Evolutionary conservation across 2,113 vertebrate species (phyloP).

Genomic region (Sardina pilchardus): DNA sequence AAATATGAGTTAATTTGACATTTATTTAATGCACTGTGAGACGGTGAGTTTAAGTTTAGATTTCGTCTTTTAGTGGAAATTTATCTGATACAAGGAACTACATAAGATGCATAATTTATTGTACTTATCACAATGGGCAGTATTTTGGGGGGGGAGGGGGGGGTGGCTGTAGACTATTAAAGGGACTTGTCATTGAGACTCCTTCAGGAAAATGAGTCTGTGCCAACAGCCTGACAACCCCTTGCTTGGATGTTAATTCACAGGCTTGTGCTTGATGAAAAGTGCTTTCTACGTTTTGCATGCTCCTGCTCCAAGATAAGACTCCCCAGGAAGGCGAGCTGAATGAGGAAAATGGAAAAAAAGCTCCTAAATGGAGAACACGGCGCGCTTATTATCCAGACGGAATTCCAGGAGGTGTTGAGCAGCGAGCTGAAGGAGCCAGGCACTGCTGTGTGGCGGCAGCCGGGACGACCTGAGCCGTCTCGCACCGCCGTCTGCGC

Average conservation of each 20-base stretch:
- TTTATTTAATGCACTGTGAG: too few species aligned
- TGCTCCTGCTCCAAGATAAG: neutral
- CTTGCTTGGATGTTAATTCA: neutral
- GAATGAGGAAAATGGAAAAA: neutral
- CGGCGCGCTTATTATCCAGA: slow-evolving; percentile 55
- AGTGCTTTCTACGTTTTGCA: neutral
- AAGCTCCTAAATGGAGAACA: slow-evolving; percentile 36
- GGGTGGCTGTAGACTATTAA: neutral
- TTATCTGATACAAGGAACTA: too few species aligned
- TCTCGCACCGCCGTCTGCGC: neutral
- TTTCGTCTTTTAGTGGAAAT: too few species aligned
- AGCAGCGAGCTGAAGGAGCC: slow-evolving; percentile 50
- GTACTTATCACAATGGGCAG: neutral
- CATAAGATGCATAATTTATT: neutral
- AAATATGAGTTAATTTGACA: too few species aligned
- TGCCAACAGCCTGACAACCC: neutral
- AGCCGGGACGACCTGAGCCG: slow-evolving; percentile 36
- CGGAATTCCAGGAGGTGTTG: slow-evolving; percentile 60
- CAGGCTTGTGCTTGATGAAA: neutral
- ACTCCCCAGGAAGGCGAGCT: neutral
- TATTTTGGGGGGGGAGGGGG: neutral
- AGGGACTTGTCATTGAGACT: neutral
- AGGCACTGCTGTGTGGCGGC: slow-evolving; percentile 51
- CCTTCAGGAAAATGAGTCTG: neutral
- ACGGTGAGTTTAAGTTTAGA: too few species aligned